Evolutionary conservation across 1,140 invertebrate species (phyloP).

Genomic region (Calycopis cecrops): DNA sequence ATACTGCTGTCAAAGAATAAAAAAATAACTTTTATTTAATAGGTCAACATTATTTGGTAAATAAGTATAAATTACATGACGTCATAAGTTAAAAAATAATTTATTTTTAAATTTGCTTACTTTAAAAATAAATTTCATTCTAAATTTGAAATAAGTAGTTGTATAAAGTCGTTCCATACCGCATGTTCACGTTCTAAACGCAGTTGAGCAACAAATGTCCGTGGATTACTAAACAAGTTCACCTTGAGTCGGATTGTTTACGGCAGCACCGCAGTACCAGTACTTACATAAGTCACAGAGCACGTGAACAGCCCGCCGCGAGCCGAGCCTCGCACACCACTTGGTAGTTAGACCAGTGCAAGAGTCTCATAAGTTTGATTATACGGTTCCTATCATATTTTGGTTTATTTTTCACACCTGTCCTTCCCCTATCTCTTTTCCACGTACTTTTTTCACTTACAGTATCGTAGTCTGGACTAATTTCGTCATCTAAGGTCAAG

Average conservation of each 20-base stretch:
- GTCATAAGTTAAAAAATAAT: neutral
- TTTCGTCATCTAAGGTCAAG: too few species aligned
- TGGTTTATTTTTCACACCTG: neutral
- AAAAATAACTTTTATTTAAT: too few species aligned
- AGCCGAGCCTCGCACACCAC: too few species aligned
- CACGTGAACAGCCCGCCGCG: neutral
- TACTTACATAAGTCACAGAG: neutral
- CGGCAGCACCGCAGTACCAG: neutral
- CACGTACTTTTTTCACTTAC: too few species aligned
- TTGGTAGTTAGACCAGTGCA: slow-evolving; percentile 3
- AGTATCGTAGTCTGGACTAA: too few species aligned
- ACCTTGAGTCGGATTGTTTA: slow-evolving; percentile 10
- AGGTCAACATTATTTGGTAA: too few species aligned
- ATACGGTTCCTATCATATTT: neutral
- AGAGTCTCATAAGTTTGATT: slow-evolving; percentile 21
- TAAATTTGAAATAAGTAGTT: too few species aligned
- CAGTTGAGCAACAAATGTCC: slow-evolving; percentile 6
- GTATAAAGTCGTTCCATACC: neutral
- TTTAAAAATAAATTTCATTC: too few species aligned
- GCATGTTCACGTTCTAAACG: slow-evolving; percentile 1
- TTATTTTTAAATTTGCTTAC: too few species aligned
- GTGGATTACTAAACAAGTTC: slow-evolving; percentile 10
- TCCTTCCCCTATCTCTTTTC: too few species aligned
- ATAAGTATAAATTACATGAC: neutral
- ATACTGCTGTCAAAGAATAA: too few species aligned